Base-by-base conservation (phyloP, 2,113 vertebrate genomes). In the Riparia riparia region DNA sequence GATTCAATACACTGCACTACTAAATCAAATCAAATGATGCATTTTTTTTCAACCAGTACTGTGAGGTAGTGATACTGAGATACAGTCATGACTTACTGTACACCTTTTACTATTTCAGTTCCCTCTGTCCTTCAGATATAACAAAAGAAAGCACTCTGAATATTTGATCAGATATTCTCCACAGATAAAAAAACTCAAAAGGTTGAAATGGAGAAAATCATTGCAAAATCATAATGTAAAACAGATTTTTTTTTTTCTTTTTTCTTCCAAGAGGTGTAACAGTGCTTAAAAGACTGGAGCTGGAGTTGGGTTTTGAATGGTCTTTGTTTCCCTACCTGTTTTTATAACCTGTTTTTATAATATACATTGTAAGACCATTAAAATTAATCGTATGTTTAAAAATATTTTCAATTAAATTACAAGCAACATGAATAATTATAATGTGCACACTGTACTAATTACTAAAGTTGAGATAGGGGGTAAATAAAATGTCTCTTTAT, bases 11-110 rank as follows among this genome's bases (percentile, higher is more conserved):
- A 68, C 29, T 90, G 19, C 63, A 81, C 34, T 21, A 51, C 26
- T 92, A 87, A 87, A 92, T 95, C 86, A 90, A 95, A 95, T 87
- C 58, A 92, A 93, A 95, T 71, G 25, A 21, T 80, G 47, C 32
- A 63, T 90, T 93, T 95, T 37, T 37, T 82, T 90, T 81, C 47
- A 85, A 6, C 47, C 6, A 1, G 10, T 53, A 4, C 53, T 41
- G 44, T 74, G 47, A 83, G 51, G n/a, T 14, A 82, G 47, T 68
- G 47, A 90, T 58, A 58, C 41, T 66, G 66, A 90, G 49, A 42
- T 85, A 25, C 6, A 81, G 34, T 44, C 81, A 88, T 58, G 68
- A 56, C 68, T 89, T 69, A 32, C 17, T 45, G 21, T 70, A 16
- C 6, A 45, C 8, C 6, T 68, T 90, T 72, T 65, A 19, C 4